Conservation (phyloP, 35 echinoderm and acorn worm species). For the Chiridota heheva region DNA sequence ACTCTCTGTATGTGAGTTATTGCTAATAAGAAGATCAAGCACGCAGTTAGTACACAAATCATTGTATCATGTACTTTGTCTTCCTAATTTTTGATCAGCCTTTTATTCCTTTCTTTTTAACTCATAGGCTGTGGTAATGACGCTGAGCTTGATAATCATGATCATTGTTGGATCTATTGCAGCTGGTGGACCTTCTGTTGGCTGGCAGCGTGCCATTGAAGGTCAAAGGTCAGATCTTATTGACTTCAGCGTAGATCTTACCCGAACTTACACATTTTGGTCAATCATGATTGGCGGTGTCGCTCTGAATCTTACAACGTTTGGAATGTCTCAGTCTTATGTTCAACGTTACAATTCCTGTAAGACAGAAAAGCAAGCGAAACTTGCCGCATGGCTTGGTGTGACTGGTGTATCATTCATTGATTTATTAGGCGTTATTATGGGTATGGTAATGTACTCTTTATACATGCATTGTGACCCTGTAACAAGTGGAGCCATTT, state of each 20-base stretch:
- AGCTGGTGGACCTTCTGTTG: neutral
- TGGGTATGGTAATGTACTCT: constrained; percentile 25
- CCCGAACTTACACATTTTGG: neutral
- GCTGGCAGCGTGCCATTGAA: neutral
- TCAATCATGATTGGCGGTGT: neutral
- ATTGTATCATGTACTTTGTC: too few species aligned
- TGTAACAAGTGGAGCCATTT: neutral
- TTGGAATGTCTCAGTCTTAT: neutral
- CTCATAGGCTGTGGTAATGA: neutral
- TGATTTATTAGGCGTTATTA: neutral
- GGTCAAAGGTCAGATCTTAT: neutral
- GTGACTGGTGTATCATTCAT: neutral
- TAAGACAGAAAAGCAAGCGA: neutral
- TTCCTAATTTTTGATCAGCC: too few species aligned
- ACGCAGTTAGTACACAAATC: too few species aligned
- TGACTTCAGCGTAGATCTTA: constrained; percentile 18
- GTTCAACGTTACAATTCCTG: constrained; percentile 1
- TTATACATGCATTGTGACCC: constrained; percentile 29
- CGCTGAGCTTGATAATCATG: neutral
- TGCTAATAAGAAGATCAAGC: too few species aligned
- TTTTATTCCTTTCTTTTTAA: neutral
- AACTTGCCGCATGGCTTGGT: neutral
- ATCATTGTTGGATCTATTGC: constrained; percentile 3
- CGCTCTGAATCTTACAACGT: neutral
- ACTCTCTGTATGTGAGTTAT: too few species aligned